These are phyloP conservation scores for Cataglyphis albicans DNA, from an alignment of 2,888 invertebrate genomes.

Conservation along the genomic window DNA sequence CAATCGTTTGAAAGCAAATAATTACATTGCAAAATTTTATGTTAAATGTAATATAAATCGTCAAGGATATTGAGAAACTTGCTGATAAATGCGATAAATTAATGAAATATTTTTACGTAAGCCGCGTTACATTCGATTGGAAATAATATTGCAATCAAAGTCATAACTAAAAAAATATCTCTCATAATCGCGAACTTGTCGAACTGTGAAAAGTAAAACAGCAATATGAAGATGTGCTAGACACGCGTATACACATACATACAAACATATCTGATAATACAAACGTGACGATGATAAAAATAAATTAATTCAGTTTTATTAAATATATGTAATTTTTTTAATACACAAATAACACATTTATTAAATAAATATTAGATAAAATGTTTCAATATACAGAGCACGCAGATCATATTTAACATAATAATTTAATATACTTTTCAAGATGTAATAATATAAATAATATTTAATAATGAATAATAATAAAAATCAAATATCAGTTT, in stretches of 20 bases:
- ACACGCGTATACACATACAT: not conserved
- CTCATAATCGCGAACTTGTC: slow-evolving; percentile 30
- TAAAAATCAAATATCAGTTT: slow-evolving; percentile 2
- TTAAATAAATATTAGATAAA: slow-evolving; percentile 7
- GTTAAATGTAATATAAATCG: not conserved
- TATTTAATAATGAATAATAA: not conserved
- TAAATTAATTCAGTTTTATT: slow-evolving; percentile 4
- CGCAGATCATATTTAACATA: not conserved
- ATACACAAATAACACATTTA: not conserved
- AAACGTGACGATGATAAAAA: not conserved
- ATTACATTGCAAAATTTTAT: not conserved
- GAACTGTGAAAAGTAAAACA: slow-evolving; percentile 49
- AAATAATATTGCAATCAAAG: slow-evolving; percentile 25
- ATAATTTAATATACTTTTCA: not conserved
- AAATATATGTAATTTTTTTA: not conserved
- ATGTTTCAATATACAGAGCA: not conserved
- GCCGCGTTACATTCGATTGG: not conserved
- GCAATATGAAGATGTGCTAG: not conserved
- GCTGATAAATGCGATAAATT: not conserved
- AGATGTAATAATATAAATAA: not conserved
- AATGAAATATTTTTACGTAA: not conserved
- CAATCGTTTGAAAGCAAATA: slow-evolving; percentile 14
- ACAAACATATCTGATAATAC: not conserved
- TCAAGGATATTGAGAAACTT: slow-evolving; percentile 20
- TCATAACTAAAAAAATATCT: slow-evolving; percentile 36